Evolutionary conservation across 2,797 vertebrate species (phyloP), one percentile per base, ranked within the genome.

Genomic region (Artibeus jamaicensis): DNA sequence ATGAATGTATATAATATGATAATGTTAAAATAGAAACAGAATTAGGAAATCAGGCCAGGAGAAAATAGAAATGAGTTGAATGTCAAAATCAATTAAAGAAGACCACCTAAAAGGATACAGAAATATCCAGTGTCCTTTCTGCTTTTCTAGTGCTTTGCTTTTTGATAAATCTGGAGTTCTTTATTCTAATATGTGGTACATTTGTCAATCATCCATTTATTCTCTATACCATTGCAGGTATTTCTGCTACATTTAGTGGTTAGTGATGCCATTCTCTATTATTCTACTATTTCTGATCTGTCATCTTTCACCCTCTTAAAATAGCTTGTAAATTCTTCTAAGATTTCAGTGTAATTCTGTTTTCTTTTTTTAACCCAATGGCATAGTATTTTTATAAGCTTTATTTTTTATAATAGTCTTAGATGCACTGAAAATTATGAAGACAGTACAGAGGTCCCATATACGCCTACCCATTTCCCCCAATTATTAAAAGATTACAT

Each of bases 291-390:
- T 86, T 73, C 70, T 89, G 37, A 77, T 65, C 76, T 42, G 29
- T 77, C 57, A 50, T 55, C 46, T 82, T 95, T 55, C 68, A 71
- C 86, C 67, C 18, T 73, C 62, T 86, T 78, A 87, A 79, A 94
- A 81, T 68, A 65, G 15, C 73, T 71, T 59, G 3, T 46, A 76
- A 95, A 44, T 55, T 71, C 55, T 70, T 57, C 59, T 73, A 65
- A 92, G 77, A 95, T 89, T 42, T 86, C 24, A 73, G 0, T 71
- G 18, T 73, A 67, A 93, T 50, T 84, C 77, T 15, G 11, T 34
- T 79, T 91, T 90, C 53, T 65, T 62, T 62, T 86, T 95, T 86
- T 83, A 77, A 65, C n/a, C 15, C 16, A 73, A 44, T 86, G 44
- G 55, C n/a, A 82, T 16, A 29, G 5, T 55, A 70, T 87, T 59